Percentiles rank a stretch among this genome's conserved stretches.
Conservation (phyloP, 2,113 vertebrate species). For the Neotoma lepida region DNA sequence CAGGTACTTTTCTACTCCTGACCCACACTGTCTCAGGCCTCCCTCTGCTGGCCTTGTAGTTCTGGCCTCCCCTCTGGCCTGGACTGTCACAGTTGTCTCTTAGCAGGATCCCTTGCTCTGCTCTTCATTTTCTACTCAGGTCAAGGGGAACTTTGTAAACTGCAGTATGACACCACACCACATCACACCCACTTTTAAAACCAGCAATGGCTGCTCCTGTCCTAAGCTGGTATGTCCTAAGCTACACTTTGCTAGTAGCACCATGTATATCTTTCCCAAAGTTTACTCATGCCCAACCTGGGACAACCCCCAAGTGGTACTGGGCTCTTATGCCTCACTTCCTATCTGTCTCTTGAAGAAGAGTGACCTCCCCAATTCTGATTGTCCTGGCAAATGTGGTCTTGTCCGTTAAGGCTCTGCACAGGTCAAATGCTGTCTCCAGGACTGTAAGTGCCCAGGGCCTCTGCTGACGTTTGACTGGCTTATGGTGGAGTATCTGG, state of each 20-base stretch:
- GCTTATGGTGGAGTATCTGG: neutral
- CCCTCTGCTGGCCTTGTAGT: neutral
- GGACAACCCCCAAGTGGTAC: neutral
- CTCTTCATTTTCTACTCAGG: neutral
- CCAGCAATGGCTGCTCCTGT: neutral
- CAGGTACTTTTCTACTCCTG: accelerated
- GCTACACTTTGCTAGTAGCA: accelerated
- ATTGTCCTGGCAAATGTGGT: neutral
- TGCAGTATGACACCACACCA: neutral
- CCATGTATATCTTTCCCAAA: neutral
- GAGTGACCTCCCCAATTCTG: neutral
- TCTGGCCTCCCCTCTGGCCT: neutral
- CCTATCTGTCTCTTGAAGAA: neutral
- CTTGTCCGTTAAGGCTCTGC: neutral
- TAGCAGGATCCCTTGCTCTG: neutral
- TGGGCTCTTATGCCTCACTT: neutral
- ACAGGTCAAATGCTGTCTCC: neutral
- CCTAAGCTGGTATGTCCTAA: neutral
- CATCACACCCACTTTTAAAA: neutral
- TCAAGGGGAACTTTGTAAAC: neutral
- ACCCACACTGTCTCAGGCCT: neutral
- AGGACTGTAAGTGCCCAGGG: too few species aligned
- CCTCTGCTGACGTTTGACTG: neutral
- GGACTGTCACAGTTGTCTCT: neutral
- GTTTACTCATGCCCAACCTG: neutral